Conservation (phyloP, 1,140 invertebrate genomes). For the Dufourea novaeangliae region DNA sequence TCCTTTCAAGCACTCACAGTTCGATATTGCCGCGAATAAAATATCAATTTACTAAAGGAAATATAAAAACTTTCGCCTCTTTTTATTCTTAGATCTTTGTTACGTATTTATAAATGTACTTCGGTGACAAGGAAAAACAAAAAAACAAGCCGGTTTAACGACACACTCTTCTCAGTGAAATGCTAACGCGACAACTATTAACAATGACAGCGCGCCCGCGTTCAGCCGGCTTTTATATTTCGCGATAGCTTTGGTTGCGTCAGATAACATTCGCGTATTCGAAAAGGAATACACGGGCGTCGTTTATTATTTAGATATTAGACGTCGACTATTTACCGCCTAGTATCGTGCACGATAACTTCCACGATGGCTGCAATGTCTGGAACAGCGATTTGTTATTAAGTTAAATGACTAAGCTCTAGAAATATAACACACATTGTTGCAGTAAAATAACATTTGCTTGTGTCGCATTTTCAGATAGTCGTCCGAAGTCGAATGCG, state of each 20-base stretch:
- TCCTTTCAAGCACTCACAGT: not conserved
- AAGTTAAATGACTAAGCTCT: not conserved
- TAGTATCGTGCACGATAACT: not conserved
- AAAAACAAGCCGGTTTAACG: not conserved
- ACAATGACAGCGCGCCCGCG: slow-evolving; percentile 69
- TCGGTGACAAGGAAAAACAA: too few species aligned
- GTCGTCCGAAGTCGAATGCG: not conserved
- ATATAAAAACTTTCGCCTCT: too few species aligned
- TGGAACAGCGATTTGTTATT: too few species aligned
- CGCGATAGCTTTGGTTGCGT: slow-evolving; percentile 76
- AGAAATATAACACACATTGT: not conserved
- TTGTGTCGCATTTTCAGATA: not conserved
- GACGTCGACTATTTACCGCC: not conserved
- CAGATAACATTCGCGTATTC: slow-evolving; percentile 74
- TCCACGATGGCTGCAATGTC: not conserved
- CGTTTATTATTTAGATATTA: not conserved
- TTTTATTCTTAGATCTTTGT: too few species aligned
- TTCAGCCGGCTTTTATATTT: slow-evolving; percentile 77
- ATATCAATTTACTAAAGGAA: too few species aligned
- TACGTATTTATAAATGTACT: too few species aligned
- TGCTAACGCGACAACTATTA: slow-evolving; percentile 44
- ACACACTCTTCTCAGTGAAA: slow-evolving; percentile 24
- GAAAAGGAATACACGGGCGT: slow-evolving; percentile 47
- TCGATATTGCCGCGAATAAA: not conserved
- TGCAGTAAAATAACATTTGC: not conserved